These are phyloP conservation scores for Cotesia chilonis DNA, from an alignment of 1,140 invertebrate species.

Conservation along the genomic window DNA sequence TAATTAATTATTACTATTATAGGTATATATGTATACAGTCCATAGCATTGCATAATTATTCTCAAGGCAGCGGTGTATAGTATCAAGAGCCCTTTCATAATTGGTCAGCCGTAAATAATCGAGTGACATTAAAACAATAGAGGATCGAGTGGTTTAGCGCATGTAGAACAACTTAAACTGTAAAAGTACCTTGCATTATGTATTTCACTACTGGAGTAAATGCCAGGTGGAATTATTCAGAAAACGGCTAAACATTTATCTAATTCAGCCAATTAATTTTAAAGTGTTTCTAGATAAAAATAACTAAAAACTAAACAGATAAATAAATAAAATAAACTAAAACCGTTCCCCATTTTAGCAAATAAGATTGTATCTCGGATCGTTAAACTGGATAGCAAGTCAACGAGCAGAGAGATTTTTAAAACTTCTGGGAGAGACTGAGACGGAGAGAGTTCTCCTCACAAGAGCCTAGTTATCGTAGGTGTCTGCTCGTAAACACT, in stretches of 20 bases:
- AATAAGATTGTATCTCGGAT: constrained; percentile 48
- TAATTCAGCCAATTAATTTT: constrained; percentile 32
- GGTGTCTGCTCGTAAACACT: constrained; percentile 62
- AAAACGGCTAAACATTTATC: neutral
- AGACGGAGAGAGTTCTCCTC: neutral
- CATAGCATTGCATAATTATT: neutral
- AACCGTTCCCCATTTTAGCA: constrained; percentile 34
- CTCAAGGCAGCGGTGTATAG: constrained; percentile 4
- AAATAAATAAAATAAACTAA: constrained; percentile 27
- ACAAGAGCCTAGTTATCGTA: constrained; percentile 50
- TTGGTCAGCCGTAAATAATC: constrained; percentile 21
- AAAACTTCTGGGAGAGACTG: too few relatives aligned
- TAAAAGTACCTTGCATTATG: neutral
- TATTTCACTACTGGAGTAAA: neutral
- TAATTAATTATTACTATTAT: neutral
- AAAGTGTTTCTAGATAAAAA: constrained; percentile 14
- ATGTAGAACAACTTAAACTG: neutral
- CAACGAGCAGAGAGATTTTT: constrained; percentile 17
- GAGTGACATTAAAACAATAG: constrained; percentile 29
- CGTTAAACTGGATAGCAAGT: constrained; percentile 48
- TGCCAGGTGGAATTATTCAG: too few relatives aligned
- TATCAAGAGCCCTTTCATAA: constrained; percentile 6
- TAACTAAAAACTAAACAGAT: neutral
- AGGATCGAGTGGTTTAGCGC: constrained; percentile 1
- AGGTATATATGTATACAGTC: neutral